These are phyloP conservation scores for Sebastes nivosus DNA, from an alignment of 2,797 vertebrate genomes.

Conservation along the genomic window DNA sequence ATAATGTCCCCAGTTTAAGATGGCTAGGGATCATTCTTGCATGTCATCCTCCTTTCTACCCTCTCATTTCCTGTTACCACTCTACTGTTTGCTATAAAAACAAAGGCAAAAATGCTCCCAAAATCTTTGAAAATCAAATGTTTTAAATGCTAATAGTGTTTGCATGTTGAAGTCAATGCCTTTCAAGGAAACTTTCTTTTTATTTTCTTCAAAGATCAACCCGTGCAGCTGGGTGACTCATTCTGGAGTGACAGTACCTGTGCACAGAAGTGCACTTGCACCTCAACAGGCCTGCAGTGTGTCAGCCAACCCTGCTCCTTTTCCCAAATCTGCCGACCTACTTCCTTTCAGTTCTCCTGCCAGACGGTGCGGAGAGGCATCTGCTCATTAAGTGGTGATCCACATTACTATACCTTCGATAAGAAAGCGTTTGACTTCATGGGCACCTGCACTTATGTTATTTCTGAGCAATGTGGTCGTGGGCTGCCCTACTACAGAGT, in stretches of 20 bases:
- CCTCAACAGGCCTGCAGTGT: conserved; percentile 54
- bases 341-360: conserved; percentile 56
- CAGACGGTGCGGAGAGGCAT: conserved; percentile 46
- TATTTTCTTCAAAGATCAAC: conserved; percentile 25
- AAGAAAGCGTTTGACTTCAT: conserved; percentile 71
- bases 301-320: conserved; percentile 55
- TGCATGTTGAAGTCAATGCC: not conserved
- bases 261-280: conserved; percentile 69
- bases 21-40: too few relatives aligned
- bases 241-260: conserved; percentile 76
- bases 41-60: too few relatives aligned
- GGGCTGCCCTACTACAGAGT: conserved; percentile 65
- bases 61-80: too few relatives aligned
- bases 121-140: not conserved
- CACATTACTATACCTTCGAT: conserved; percentile 82
- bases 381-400: conserved; percentile 78
- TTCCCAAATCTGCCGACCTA: conserved; percentile 56
- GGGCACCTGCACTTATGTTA: conserved; percentile 80
- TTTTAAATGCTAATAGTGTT: not conserved
- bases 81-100: too few relatives aligned
- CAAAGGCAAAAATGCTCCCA: too few relatives aligned
- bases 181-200: not conserved
- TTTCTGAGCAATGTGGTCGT: conserved; percentile 66
- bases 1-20: too few relatives aligned
- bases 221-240: conserved; percentile 40